Evolutionary conservation across 2,113 vertebrate genomes (phyloP), one percentile per base, ranked within the genome.

Genomic region (Gobio gobio): DNA sequence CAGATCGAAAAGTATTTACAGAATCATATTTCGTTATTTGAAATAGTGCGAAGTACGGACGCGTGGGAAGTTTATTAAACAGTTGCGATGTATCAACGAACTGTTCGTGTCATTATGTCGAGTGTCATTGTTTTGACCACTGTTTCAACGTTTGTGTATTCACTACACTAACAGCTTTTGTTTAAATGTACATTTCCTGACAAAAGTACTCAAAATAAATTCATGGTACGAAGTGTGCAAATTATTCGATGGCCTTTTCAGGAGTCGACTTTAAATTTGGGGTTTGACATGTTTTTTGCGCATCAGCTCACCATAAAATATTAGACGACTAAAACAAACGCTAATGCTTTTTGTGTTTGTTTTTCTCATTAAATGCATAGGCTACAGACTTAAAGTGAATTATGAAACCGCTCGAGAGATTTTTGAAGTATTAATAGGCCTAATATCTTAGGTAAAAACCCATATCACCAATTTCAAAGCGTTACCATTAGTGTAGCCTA

Each of bases 1-100:
- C 93, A 95, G 94, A 95, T 95, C 94, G 95, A 85, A 84, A 78
- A 78, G 92, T 94, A 84, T 81, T 78, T 85, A 96, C 95, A 94
- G 94, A 96, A 95, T 94, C 93, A 94, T 95, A 94, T 96, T 96
- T 96, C 94, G 93, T 95, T 96, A 93, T 96, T 96, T 94, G 93
- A 96, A 96, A 96, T 96, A 96, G 95, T 97, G 95, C 95, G 95
- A 96, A 93, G 95, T 96, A 95, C 88, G 94, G 96, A 94, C 94
- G 96, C 96, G 96, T 56, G 51, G n/a, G 95, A 96, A 95, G 95
- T 96, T 96, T 96, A 97, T 96, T 96, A 96, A 97, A 95, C 95
- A 94, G 94, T n/a, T 58, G 51, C 68, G 54, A 88, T 78, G 81
- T 56, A 83, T 76, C 64, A 70, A 73, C 63, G 64, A 58, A 72